Evolutionary conservation across 2,888 invertebrate genomes (phyloP).

Genomic region (Macroteleia sp.): DNA sequence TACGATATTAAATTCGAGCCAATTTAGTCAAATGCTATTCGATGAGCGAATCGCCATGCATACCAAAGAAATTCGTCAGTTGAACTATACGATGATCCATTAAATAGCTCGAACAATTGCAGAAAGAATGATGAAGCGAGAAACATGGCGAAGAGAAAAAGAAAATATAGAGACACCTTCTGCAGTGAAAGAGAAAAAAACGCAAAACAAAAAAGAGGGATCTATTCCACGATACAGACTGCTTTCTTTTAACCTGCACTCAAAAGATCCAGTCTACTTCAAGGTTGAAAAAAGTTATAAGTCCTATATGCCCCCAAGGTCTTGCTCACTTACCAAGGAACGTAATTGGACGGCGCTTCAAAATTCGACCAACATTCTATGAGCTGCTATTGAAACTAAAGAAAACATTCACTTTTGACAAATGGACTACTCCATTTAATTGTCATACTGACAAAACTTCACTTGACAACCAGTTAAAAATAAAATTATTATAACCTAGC

Average conservation of each 20-base stretch:
- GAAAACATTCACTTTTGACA: constrained; percentile 21
- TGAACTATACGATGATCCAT: too few relatives aligned
- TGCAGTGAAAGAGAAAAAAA: constrained; percentile 22
- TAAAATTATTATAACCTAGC: background rate
- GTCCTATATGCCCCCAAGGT: constrained; percentile 37
- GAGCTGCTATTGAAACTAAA: constrained; percentile 10
- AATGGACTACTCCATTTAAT: constrained; percentile 22
- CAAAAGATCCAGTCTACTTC: constrained; percentile 41
- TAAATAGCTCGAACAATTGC: too few relatives aligned
- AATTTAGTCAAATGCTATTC: too few relatives aligned
- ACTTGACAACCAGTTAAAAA: background rate
- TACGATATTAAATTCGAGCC: constrained; percentile 45
- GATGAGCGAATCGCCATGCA: too few relatives aligned
- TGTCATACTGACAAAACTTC: background rate
- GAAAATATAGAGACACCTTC: constrained; percentile 26
- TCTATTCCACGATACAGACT: constrained; percentile 46
- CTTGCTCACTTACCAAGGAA: constrained; percentile 39
- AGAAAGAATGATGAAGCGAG: constrained; percentile 27
- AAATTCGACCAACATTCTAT: constrained; percentile 44
- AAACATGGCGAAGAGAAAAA: constrained; percentile 14
- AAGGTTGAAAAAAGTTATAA: constrained; percentile 41
- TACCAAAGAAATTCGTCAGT: too few relatives aligned
- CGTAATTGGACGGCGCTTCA: constrained; percentile 54
- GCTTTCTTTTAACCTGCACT: constrained; percentile 32
- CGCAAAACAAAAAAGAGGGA: constrained; percentile 40